phyloP scores from a whole-genome alignment of 2,888 invertebrate species.

The Sphaeridia pumilis region DNA sequence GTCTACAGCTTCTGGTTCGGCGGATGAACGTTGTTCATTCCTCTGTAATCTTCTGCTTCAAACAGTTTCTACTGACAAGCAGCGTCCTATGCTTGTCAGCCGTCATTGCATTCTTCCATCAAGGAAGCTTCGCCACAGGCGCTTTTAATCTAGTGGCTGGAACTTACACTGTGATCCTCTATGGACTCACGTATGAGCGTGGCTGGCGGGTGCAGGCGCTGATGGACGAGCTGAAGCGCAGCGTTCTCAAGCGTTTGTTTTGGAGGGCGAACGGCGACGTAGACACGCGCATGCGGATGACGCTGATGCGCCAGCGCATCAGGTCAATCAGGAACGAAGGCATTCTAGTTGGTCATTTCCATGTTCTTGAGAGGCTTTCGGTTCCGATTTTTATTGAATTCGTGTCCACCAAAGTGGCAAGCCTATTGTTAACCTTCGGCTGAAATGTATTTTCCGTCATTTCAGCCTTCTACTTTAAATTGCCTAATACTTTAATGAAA shows the following conservation, averaged over 20 bases:
- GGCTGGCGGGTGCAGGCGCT: not conserved
- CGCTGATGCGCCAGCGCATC: too few species aligned
- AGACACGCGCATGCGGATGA: too few species aligned
- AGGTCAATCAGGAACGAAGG: not conserved
- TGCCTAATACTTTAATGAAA: too few species aligned
- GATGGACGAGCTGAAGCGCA: not conserved
- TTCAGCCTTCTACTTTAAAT: too few species aligned
- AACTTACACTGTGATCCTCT: not conserved
- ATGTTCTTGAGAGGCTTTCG: not conserved
- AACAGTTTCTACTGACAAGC: not conserved
- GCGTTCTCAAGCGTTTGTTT: not conserved
- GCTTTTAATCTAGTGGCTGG: not conserved
- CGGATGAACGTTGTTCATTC: too few species aligned
- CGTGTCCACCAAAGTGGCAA: not conserved
- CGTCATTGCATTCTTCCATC: not conserved
- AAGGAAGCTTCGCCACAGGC: not conserved
- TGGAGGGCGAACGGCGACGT: too few species aligned
- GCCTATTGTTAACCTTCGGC: not conserved
- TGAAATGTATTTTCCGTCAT: too few species aligned
- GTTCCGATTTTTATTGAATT: not conserved
- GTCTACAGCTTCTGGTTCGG: too few species aligned
- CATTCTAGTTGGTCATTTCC: not conserved
- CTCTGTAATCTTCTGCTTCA: not conserved
- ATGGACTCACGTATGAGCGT: not conserved
- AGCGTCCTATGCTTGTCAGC: not conserved